These are phyloP conservation scores for Cavia aperea DNA, from an alignment of 2,113 vertebrate species.

Conservation along the genomic window DNA sequence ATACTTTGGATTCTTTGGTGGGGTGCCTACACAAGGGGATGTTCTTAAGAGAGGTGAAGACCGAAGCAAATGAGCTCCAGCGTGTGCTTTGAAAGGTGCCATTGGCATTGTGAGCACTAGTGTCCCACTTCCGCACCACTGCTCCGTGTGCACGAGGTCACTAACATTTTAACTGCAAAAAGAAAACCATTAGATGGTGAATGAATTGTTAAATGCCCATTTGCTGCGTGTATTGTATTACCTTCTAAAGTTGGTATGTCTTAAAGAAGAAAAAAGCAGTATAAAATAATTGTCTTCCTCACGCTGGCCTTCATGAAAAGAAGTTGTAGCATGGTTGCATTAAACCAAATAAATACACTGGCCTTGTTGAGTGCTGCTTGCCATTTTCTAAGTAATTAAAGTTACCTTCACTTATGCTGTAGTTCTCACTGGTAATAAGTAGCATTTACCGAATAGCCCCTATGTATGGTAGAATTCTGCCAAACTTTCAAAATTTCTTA, in stretches of 20 bases:
- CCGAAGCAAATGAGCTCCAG: not conserved
- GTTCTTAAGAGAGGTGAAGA: not conserved
- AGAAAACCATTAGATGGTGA: not conserved
- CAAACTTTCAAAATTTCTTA: constrained; percentile 13
- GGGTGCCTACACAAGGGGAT: not conserved
- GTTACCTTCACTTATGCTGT: not conserved
- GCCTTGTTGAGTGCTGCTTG: not conserved
- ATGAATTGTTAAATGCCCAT: not conserved
- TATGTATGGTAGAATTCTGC: not conserved
- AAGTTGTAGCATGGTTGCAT: not conserved
- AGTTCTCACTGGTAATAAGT: not conserved
- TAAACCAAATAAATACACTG: constrained; percentile 10
- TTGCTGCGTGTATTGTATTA: not conserved
- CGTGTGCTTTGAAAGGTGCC: not conserved
- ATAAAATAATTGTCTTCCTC: not conserved
- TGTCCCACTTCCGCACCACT: not conserved
- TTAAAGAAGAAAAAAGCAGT: not conserved
- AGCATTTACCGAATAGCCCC: not conserved
- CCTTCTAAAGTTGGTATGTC: constrained; percentile 19
- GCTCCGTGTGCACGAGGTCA: not conserved
- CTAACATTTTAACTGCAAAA: constrained; percentile 23
- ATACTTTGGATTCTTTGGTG: not conserved
- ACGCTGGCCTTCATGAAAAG: not conserved
- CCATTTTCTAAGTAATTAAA: constrained; percentile 21
- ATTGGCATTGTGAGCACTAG: not conserved